These are phyloP conservation scores for Triplophysa tibetana DNA, from an alignment of 2,113 vertebrate species.

Conservation along the genomic window DNA sequence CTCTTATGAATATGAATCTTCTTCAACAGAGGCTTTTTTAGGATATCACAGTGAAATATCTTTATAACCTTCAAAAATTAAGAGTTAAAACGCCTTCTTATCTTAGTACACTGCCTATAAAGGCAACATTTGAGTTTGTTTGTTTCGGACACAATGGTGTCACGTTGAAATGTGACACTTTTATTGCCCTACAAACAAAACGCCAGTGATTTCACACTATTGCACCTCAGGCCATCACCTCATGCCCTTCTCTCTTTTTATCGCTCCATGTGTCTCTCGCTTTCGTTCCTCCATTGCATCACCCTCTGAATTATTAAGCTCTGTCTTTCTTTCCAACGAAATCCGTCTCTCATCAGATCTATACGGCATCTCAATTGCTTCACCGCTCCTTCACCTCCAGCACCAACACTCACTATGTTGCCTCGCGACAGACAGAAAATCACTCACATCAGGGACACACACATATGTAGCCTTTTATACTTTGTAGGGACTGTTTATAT, in stretches of 20 bases:
- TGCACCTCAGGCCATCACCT: conserved; percentile 40
- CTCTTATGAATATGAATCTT: too few relatives aligned
- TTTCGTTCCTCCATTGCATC: conserved; percentile 47
- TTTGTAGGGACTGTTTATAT: too few relatives aligned
- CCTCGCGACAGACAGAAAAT: conserved; percentile 72
- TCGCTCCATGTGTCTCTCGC: conserved; percentile 8
- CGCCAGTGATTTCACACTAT: conserved; percentile 57
- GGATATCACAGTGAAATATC: too few relatives aligned
- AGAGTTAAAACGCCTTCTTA: not conserved
- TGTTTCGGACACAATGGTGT: not conserved
- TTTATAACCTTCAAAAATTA: not conserved
- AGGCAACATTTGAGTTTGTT: not conserved
- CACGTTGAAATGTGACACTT: not conserved
- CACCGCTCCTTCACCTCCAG: conserved; percentile 69
- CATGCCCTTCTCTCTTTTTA: conserved; percentile 27
- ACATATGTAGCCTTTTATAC: too few relatives aligned
- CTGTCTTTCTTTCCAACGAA: conserved; percentile 64
- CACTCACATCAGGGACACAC: conserved; percentile 55
- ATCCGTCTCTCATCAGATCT: conserved; percentile 64
- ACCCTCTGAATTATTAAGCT: conserved; percentile 70
- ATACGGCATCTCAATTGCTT: conserved; percentile 69
- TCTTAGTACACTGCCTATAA: not conserved
- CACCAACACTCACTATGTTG: conserved; percentile 58
- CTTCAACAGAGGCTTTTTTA: too few relatives aligned
- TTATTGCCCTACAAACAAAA: conserved; percentile 61